Evolutionary conservation across 2,113 vertebrate genomes (phyloP).

Genomic region (Psittacara wagleri): DNA sequence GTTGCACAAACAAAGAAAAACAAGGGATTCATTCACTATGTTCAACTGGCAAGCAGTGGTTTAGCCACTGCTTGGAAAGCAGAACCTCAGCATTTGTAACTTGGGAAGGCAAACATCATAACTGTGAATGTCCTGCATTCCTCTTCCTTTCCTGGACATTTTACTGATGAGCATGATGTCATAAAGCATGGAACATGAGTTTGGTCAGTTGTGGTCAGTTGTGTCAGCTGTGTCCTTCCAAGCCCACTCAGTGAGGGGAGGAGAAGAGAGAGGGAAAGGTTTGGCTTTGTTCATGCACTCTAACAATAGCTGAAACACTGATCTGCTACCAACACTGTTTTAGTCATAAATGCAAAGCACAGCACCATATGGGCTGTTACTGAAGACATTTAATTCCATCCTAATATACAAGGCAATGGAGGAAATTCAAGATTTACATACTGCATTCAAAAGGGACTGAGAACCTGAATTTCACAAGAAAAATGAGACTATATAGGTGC

Average conservation of each 20-base stretch:
- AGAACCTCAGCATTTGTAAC: neutral
- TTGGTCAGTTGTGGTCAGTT: neutral
- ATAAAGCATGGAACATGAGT: neutral
- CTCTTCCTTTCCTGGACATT: neutral
- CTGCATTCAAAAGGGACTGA: neutral
- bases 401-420: neutral
- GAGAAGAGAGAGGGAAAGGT: neutral
- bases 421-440: neutral
- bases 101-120: neutral
- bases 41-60: neutral
- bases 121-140: neutral
- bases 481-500: neutral
- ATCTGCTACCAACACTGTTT: neutral
- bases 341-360: neutral
- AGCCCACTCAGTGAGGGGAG: neutral
- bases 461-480: neutral
- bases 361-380: neutral
- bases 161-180: neutral
- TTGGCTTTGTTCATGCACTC: neutral
- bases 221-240: neutral
- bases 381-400: neutral
- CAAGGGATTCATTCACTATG: neutral
- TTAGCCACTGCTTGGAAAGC: neutral
- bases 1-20: neutral
- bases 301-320: neutral